These are phyloP conservation scores for Apodemia duryi DNA, from an alignment of 2,888 invertebrate species.

Conservation along the genomic window DNA sequence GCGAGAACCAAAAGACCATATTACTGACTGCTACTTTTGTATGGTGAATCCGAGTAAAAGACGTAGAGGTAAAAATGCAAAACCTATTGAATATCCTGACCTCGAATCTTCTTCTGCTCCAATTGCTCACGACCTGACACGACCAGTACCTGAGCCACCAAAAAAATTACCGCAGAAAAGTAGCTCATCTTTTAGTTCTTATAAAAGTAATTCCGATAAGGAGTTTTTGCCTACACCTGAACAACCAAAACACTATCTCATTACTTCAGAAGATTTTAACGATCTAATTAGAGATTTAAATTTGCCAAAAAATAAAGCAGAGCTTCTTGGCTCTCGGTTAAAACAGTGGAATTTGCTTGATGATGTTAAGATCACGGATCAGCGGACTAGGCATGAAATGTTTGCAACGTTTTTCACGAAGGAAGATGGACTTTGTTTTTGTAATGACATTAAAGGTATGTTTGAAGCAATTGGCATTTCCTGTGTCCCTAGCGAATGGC, in stretches of 20 bases:
- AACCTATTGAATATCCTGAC: slow-evolving; percentile 28
- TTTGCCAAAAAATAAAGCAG: slow-evolving; percentile 29
- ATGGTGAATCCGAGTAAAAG: slow-evolving; percentile 31
- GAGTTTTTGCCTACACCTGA: slow-evolving; percentile 28
- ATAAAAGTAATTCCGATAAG: slow-evolving; percentile 26
- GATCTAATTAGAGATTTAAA: slow-evolving; percentile 30
- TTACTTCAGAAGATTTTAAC: slow-evolving; percentile 28
- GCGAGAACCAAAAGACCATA: slow-evolving; percentile 30
- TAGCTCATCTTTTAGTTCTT: slow-evolving; percentile 26
- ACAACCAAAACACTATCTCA: slow-evolving; percentile 27
- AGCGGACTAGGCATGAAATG: slow-evolving; percentile 26
- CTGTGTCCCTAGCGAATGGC: slow-evolving; percentile 28
- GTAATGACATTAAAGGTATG: slow-evolving; percentile 29
- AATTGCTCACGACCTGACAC: slow-evolving; percentile 28
- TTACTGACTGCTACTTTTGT: slow-evolving; percentile 33
- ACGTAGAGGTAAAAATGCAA: slow-evolving; percentile 30
- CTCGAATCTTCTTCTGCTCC: slow-evolving; percentile 28
- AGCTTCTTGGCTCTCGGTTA: slow-evolving; percentile 27
- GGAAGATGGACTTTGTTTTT: slow-evolving; percentile 32
- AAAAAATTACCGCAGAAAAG: slow-evolving; percentile 28
- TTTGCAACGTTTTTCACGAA: slow-evolving; percentile 29
- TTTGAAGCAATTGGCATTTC: slow-evolving; percentile 32
- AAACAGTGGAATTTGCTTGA: slow-evolving; percentile 30
- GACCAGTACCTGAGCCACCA: slow-evolving; percentile 31
- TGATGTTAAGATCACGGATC: slow-evolving; percentile 27